phyloP scores from a whole-genome alignment of 1,140 invertebrate genomes.

The Brachionus angularis region DNA sequence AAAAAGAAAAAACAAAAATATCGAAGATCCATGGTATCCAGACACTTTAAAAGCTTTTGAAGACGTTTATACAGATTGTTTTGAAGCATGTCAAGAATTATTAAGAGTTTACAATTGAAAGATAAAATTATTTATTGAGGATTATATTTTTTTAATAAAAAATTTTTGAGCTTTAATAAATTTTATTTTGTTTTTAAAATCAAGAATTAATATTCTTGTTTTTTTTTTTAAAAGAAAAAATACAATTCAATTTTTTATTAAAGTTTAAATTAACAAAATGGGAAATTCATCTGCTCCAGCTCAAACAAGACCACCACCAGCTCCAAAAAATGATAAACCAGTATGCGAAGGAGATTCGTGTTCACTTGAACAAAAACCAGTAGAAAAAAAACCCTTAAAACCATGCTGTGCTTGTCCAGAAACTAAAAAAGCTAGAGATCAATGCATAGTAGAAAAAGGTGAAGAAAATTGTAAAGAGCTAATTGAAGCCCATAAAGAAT shows the following conservation, averaged over 20 bases:
- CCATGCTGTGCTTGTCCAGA: conserved; percentile 96
- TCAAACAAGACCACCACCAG: neutral
- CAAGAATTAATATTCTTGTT: neutral
- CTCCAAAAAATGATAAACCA: neutral
- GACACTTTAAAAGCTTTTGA: conserved; percentile 27
- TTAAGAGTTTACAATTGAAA: too few species aligned
- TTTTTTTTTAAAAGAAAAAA: neutral
- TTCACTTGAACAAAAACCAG: conserved; percentile 16
- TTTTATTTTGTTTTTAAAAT: too few species aligned
- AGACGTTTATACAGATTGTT: conserved; percentile 26
- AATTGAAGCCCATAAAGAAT: conserved; percentile 92
- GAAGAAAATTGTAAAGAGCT: conserved; percentile 81
- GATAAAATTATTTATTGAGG: neutral
- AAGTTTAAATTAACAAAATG: too few species aligned
- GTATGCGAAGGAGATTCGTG: neutral
- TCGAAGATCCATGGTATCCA: conserved; percentile 43
- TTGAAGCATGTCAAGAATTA: conserved; percentile 23
- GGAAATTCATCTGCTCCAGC: neutral
- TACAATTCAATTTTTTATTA: too few species aligned
- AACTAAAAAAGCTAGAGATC: conserved; percentile 81
- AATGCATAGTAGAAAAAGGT: conserved; percentile 84
- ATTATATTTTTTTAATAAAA: neutral
- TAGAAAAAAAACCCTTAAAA: conserved; percentile 11
- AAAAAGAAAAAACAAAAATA: conserved; percentile 24
- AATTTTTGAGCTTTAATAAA: too few species aligned